These are phyloP conservation scores for Perithous albicinctus DNA, from an alignment of 2,888 invertebrate genomes.

Conservation along the genomic window DNA sequence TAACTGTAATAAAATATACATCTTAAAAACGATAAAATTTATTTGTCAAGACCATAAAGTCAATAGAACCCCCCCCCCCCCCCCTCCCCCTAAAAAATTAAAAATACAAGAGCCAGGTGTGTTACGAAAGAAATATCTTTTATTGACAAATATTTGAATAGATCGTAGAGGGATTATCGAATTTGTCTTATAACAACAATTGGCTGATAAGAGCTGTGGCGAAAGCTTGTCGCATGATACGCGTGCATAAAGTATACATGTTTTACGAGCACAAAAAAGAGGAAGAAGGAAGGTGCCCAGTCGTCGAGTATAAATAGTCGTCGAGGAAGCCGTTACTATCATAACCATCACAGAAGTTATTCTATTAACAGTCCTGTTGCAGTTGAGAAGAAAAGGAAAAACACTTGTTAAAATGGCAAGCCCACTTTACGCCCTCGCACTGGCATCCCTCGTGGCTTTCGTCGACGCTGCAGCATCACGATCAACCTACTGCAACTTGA, in stretches of 20 bases:
- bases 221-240: not conserved
- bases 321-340: slow-evolving; percentile 25
- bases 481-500: slow-evolving; percentile 55
- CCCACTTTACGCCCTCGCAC: slow-evolving; percentile 6
- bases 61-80: not conserved
- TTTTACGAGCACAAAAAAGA: not conserved
- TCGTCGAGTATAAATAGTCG: slow-evolving; percentile 51
- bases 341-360: slow-evolving; percentile 27
- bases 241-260: slow-evolving; percentile 3
- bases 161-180: not conserved
- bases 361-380: slow-evolving; percentile 2
- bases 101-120: not conserved
- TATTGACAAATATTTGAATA: not conserved
- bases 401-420: slow-evolving; percentile 32
- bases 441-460: slow-evolving; percentile 26
- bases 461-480: not conserved
- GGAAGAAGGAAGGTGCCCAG: not conserved
- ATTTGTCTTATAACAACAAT: slow-evolving; percentile 15
- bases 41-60: not conserved
- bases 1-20: not conserved
- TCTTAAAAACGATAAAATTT: not conserved
- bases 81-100: too few relatives aligned
- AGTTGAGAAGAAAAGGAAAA: slow-evolving; percentile 1
- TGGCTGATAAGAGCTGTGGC: slow-evolving; percentile 16
- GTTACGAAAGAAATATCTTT: not conserved